Base-by-base conservation (phyloP, 2,888 invertebrate genomes). In the Kryphioiulus occultus region DNA sequence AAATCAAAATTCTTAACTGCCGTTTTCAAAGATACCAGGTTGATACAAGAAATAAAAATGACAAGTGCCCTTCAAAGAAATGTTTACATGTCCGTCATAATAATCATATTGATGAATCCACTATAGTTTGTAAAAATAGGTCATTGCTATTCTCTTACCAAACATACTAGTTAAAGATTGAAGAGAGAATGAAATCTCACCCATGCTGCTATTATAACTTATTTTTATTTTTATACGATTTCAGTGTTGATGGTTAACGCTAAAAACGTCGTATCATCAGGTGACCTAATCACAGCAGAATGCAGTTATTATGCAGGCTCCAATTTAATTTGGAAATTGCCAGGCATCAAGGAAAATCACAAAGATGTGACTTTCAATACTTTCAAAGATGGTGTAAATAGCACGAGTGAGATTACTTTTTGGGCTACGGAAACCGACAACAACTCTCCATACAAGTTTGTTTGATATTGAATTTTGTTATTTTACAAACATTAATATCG, bases 301-400 rank as follows among this genome's bases (percentile, higher is more conserved):
- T 84, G 84, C 32, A 84, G n/a, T 1, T 17, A 32, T 84, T 84
- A 84, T 42, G 9, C 35, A 84, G 42, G 42, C 2, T 32, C 84
- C 4, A 42, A 84, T 1, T n/a, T 84, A 39, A 84, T 84, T 35
- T 84, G 84, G 84, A 84, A 84, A 84, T n/a, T 84, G 9, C 84
- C 84, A 35, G 84, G 84, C 35, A 84, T 12, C 35, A 35, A 84
- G 17, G 84, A 84, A n/a, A 9, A 35, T 35, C 84, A 84, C 84
- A 5, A n/a, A 35, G 22, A 84, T 22, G 84, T 84, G 42, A 84
- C 32, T 84, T 84, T n/a, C 15, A n/a, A 10, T 12, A 39, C 9
- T 32, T 22, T 12, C 42, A 39, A 35, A n/a, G 22, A 84, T 42
- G 22, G 7, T 12, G 84, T 84, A 39, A 84, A 84, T 35, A 35